phyloP scores from a whole-genome alignment of 2,113 vertebrate species.

The Ceuthmochares aereus region DNA sequence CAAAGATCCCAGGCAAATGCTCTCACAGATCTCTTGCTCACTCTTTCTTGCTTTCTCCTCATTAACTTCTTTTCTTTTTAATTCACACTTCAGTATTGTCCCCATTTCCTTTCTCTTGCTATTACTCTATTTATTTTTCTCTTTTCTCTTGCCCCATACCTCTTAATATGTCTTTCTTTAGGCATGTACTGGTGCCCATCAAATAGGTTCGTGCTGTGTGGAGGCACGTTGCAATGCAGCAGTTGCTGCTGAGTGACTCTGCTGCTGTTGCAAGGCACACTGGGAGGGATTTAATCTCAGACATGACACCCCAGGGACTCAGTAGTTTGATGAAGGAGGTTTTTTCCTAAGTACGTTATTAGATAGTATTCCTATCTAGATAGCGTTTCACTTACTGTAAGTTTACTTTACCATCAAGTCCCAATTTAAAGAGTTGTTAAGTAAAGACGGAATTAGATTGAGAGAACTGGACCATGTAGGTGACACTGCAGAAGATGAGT shows the following conservation, averaged over 20 bases:
- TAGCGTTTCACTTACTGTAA: not conserved
- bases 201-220: not conserved
- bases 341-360: not conserved
- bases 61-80: not conserved
- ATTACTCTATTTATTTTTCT: not conserved
- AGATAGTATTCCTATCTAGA: not conserved
- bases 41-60: not conserved
- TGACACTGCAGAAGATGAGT: not conserved
- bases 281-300: slow-evolving; percentile 19
- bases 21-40: not conserved
- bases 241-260: not conserved
- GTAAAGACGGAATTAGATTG: slow-evolving; percentile 10
- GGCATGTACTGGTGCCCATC: not conserved
- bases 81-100: not conserved
- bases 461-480: not conserved
- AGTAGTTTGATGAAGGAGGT: not conserved
- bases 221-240: slow-evolving; percentile 16
- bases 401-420: not conserved
- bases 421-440: slow-evolving; percentile 4
- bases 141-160: not conserved
- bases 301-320: not conserved
- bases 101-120: not conserved
- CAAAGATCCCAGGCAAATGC: not conserved
- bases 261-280: not conserved
- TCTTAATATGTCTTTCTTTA: not conserved